phyloP scores from a whole-genome alignment of 92 coral and sea anemone species.

The Actinernus sp. region DNA sequence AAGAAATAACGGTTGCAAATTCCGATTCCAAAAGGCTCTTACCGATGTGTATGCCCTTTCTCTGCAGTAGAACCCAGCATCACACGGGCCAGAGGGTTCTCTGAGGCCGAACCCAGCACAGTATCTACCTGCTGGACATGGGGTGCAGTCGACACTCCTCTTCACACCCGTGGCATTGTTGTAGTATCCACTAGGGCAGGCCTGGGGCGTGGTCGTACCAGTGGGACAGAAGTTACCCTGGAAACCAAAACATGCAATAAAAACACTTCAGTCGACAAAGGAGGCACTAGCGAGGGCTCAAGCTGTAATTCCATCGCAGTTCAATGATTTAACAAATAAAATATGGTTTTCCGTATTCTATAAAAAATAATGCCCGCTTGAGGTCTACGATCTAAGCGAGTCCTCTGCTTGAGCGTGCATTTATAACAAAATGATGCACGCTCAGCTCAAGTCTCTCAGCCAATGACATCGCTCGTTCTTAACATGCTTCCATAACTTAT shows the following conservation, averaged over 20 bases:
- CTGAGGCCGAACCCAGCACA: constrained; percentile 93
- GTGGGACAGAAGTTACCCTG: constrained; percentile 99
- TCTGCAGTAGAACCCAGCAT: constrained; percentile 97
- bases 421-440: too few species aligned
- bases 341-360: too few species aligned
- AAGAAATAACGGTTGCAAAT: too few species aligned
- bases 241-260: not conserved
- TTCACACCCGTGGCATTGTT: constrained; percentile 95
- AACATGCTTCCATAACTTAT: too few species aligned
- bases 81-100: constrained; percentile 93
- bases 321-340: too few species aligned
- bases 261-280: not conserved
- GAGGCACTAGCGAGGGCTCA: not conserved
- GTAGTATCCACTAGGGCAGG: constrained; percentile 97
- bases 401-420: too few species aligned
- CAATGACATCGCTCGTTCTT: too few species aligned
- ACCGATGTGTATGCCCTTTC: constrained; percentile 98
- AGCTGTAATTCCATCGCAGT: too few species aligned
- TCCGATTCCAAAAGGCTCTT: too few species aligned
- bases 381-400: too few species aligned
- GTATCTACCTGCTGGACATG: constrained; percentile 98
- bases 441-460: too few species aligned
- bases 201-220: constrained; percentile 92
- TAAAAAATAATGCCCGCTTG: too few species aligned
- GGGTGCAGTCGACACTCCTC: constrained; percentile 91